Conservation (phyloP, 2,888 invertebrate species). For the Ornithoptera alexandrae region DNA sequence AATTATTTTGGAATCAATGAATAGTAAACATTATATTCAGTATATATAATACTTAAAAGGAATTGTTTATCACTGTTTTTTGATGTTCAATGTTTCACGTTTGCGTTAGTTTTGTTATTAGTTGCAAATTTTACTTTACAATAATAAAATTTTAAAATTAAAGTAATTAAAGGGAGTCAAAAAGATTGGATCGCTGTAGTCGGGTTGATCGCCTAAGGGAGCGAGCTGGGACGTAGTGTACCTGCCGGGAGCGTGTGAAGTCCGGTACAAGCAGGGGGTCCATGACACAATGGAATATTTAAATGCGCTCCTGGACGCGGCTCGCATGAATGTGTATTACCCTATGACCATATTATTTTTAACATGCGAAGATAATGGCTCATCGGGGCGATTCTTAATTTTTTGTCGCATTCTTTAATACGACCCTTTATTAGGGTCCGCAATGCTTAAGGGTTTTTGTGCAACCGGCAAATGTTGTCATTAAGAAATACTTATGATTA, state of each 20-base stretch:
- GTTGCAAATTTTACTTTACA: too few species aligned
- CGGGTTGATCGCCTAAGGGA: conserved; percentile 39
- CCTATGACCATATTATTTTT: conserved; percentile 80
- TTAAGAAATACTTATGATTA: conserved; percentile 60
- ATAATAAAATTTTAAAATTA: not conserved
- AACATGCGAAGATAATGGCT: conserved; percentile 77
- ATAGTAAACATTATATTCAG: too few species aligned
- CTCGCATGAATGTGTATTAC: conserved; percentile 76
- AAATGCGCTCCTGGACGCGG: conserved; percentile 77
- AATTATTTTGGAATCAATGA: too few species aligned
- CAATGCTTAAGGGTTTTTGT: conserved; percentile 76
- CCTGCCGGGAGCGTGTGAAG: conserved; percentile 75
- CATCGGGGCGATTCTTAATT: conserved; percentile 79
- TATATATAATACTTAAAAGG: too few species aligned
- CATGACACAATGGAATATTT: conserved; percentile 67
- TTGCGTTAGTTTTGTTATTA: too few species aligned
- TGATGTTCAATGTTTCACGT: too few species aligned
- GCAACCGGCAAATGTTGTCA: conserved; percentile 66
- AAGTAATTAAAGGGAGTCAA: conserved; percentile 29
- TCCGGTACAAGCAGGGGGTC: conserved; percentile 70
- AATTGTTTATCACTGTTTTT: too few species aligned
- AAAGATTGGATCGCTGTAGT: conserved; percentile 34
- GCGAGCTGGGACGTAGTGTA: conserved; percentile 35
- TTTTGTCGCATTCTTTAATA: conserved; percentile 70
- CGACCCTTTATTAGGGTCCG: conserved; percentile 70